A percentile compares a stretch with the other conserved stretches of the same genome.
These are phyloP conservation scores for Limnephilus lunatus DNA, from an alignment of 2,888 invertebrate genomes.

Conservation along the genomic window DNA sequence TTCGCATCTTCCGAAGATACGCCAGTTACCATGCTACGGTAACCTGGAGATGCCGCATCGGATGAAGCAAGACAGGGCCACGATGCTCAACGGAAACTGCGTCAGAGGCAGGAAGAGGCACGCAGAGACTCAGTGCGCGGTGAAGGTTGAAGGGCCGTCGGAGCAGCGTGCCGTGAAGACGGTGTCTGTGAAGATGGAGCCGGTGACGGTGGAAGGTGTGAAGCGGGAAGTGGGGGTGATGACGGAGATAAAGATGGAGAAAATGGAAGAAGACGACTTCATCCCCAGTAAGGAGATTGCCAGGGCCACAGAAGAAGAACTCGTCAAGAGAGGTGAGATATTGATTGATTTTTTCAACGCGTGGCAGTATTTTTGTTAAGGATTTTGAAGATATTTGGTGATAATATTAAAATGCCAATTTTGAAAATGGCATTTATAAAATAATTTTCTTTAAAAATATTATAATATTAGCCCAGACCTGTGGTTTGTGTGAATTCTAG, in stretches of 20 bases:
- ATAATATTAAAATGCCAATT: no score
- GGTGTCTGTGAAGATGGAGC: slow-evolving; percentile 35
- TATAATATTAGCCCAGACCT: no score
- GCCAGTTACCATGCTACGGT: slow-evolving; percentile 75
- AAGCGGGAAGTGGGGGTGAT: slow-evolving; percentile 14
- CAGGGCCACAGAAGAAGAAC: background rate
- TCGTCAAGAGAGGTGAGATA: slow-evolving; percentile 34
- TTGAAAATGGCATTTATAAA: no score
- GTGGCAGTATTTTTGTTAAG: no score
- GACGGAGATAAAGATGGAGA: slow-evolving; percentile 16
- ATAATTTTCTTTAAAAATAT: no score
- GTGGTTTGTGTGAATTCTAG: no score
- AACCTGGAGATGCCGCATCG: slow-evolving; percentile 73
- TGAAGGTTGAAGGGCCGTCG: background rate
- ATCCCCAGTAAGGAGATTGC: slow-evolving; percentile 36
- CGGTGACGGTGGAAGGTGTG: background rate
- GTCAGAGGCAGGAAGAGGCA: slow-evolving; percentile 50
- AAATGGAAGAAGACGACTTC: slow-evolving; percentile 28
- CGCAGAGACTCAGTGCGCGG: slow-evolving; percentile 11
- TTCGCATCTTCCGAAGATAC: slow-evolving; percentile 71
- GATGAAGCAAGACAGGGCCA: slow-evolving; percentile 43
- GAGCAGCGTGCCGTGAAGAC: background rate
- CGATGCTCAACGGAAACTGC: slow-evolving; percentile 25
- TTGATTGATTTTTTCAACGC: background rate
- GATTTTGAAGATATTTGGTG: no score